Evolutionary conservation across 2,888 invertebrate genomes (phyloP).

Genomic region (Geophilus truncorum): DNA sequence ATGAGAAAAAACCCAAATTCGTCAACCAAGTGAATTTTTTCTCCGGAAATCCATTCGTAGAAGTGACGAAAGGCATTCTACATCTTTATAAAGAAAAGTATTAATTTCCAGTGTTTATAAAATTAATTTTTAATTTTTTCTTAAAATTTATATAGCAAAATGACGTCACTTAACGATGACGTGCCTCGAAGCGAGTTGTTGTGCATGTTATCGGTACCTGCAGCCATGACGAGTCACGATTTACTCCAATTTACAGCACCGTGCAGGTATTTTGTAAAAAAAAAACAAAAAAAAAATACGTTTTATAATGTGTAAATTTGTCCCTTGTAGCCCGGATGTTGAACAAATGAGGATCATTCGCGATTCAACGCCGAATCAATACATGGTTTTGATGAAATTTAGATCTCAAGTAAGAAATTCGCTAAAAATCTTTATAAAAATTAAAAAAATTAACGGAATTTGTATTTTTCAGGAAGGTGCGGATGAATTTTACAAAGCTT

Average conservation of each 20-base stretch:
- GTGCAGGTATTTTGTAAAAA: constrained; percentile 55
- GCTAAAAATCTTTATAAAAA: neutral
- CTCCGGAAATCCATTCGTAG: constrained; percentile 94
- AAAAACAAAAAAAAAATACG: constrained; percentile 8
- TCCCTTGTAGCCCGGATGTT: constrained; percentile 63
- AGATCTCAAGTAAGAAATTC: constrained; percentile 50
- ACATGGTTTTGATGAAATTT: constrained; percentile 92
- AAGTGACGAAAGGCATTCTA: constrained; percentile 91
- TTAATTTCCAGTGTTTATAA: constrained; percentile 44
- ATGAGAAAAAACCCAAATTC: neutral
- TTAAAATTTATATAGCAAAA: constrained; percentile 56
- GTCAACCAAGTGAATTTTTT: constrained; percentile 60
- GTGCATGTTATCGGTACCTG: constrained; percentile 83
- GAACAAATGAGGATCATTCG: constrained; percentile 86
- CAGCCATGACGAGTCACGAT: constrained; percentile 86
- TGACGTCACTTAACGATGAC: constrained; percentile 63
- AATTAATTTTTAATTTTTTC: constrained; percentile 33
- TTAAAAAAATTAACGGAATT: too few species aligned
- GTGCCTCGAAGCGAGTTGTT: constrained; percentile 71
- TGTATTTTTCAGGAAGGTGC: constrained; percentile 62
- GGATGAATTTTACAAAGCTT: constrained; percentile 84
- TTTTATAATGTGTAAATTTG: neutral
- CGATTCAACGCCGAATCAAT: constrained; percentile 84
- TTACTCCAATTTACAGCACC: constrained; percentile 89
- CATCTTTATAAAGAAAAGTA: constrained; percentile 97